Evolutionary conservation across 2,888 invertebrate genomes (phyloP).

Genomic region (Cinara cedri): DNA sequence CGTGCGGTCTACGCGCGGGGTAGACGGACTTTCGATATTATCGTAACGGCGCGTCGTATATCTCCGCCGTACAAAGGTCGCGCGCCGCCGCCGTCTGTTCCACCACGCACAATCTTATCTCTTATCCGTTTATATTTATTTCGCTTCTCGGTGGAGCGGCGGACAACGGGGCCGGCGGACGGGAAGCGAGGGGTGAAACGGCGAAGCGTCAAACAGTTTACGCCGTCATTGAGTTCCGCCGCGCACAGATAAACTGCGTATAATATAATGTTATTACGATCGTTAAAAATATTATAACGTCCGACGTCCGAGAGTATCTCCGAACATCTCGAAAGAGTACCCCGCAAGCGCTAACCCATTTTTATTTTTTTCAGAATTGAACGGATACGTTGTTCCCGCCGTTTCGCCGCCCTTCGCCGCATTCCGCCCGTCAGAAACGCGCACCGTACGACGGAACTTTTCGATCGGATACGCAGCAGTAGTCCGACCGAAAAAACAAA

Average conservation of each 20-base stretch:
- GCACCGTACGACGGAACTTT: no score
- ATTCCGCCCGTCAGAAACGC: no score
- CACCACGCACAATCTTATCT: constrained; percentile 28
- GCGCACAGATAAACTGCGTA: constrained; percentile 19
- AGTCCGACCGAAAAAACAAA: no score
- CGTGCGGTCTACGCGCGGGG: no score
- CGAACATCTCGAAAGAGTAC: background rate
- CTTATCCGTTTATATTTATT: constrained; percentile 46
- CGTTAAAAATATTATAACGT: constrained; percentile 48
- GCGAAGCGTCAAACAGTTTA: constrained; percentile 18
- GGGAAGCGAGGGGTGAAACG: no score
- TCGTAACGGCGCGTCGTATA: constrained; percentile 20
- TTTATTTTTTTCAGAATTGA: background rate
- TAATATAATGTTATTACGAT: no score
- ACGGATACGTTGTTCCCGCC: no score
- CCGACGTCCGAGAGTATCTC: constrained; percentile 32
- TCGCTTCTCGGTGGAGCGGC: no score
- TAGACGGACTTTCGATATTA: constrained; percentile 37
- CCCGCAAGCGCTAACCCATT: background rate
- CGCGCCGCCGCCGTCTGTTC: constrained; percentile 11
- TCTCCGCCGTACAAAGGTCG: constrained; percentile 31
- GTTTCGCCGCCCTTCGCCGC: no score
- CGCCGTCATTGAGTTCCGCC: constrained; percentile 36
- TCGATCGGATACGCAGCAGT: no score
- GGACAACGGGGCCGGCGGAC: no score